A percentile compares a stretch with the other conserved stretches of the same genome.
phyloP scores from a whole-genome alignment of 2,888 invertebrate species.

The Cyclophora punctaria region DNA sequence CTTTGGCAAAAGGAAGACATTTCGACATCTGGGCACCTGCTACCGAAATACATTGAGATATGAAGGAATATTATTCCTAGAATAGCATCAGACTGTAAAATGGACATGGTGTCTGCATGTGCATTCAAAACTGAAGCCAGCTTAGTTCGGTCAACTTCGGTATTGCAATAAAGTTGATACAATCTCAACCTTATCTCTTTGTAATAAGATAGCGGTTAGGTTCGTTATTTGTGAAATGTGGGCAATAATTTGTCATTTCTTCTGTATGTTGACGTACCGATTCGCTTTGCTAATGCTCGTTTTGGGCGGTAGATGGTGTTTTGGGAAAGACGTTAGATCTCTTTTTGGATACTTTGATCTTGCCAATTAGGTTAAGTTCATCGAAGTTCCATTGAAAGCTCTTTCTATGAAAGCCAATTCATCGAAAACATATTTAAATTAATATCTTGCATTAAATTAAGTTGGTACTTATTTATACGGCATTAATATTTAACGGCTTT shows the following conservation, averaged over 20 bases:
- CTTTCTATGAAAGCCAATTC: no score
- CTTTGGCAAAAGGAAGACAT: slow-evolving; percentile 42
- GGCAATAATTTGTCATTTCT: slow-evolving; percentile 63
- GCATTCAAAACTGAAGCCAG: slow-evolving; percentile 46
- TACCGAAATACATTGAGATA: slow-evolving; percentile 60
- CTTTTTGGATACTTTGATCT: slow-evolving; percentile 29
- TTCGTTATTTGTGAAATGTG: slow-evolving; percentile 16
- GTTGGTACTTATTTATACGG: no score
- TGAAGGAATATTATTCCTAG: slow-evolving; percentile 68
- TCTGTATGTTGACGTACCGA: slow-evolving; percentile 59
- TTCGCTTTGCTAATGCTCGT: slow-evolving; percentile 60
- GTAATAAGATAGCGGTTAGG: slow-evolving; percentile 9
- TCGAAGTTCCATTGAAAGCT: no score
- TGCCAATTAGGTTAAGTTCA: no score
- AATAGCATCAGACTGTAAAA: slow-evolving; percentile 74
- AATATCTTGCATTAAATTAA: no score
- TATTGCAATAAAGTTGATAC: slow-evolving; percentile 19
- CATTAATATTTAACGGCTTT: no score
- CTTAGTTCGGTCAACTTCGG: slow-evolving; percentile 28
- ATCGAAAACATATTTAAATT: no score
- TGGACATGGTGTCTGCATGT: slow-evolving; percentile 64
- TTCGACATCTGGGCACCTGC: slow-evolving; percentile 71
- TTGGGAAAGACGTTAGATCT: slow-evolving; percentile 29
- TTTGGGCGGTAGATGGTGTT: slow-evolving; percentile 39
- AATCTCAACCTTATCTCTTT: slow-evolving; percentile 21